Evolutionary conservation across 2,797 vertebrate genomes (phyloP).

Genomic region (Siniperca scherzeri): DNA sequence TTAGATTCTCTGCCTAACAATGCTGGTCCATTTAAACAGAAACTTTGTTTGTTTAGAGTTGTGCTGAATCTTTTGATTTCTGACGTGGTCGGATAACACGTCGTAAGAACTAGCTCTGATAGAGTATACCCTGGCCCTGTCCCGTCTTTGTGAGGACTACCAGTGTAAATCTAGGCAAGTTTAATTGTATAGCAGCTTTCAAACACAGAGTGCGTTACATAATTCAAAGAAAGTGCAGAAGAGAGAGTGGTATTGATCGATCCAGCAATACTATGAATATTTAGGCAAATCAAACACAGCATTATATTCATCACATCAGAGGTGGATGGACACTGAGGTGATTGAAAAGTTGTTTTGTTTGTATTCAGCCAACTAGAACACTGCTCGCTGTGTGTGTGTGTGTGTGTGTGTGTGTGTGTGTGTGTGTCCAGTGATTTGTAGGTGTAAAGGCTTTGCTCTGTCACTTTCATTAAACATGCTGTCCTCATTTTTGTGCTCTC

Average conservation of each 20-base stretch:
- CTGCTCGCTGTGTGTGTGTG: too few relatives aligned
- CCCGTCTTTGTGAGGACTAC: too few relatives aligned
- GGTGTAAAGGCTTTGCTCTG: conserved; percentile 50
- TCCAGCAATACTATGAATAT: not conserved
- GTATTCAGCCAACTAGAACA: conserved; percentile 23
- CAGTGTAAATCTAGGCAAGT: not conserved
- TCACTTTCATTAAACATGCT: conserved; percentile 61
- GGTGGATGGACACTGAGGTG: not conserved
- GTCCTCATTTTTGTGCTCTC: conserved; percentile 53
- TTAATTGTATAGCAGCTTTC: not conserved
- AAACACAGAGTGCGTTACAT: not conserved
- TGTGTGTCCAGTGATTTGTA: conserved; percentile 51
- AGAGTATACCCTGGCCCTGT: too few relatives aligned
- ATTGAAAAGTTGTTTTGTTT: conserved; percentile 45
- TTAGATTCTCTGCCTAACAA: too few relatives aligned
- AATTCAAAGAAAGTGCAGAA: not conserved
- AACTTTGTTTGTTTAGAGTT: too few relatives aligned
- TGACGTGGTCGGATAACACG: too few relatives aligned
- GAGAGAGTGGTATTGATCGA: not conserved
- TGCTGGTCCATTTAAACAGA: too few relatives aligned
- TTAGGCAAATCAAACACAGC: not conserved
- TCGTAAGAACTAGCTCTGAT: too few relatives aligned
- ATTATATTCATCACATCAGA: not conserved
- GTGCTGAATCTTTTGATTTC: too few relatives aligned
- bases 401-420: not conserved